Conservation (phyloP, 1,140 invertebrate species). For the Hycleus cichorii region DNA sequence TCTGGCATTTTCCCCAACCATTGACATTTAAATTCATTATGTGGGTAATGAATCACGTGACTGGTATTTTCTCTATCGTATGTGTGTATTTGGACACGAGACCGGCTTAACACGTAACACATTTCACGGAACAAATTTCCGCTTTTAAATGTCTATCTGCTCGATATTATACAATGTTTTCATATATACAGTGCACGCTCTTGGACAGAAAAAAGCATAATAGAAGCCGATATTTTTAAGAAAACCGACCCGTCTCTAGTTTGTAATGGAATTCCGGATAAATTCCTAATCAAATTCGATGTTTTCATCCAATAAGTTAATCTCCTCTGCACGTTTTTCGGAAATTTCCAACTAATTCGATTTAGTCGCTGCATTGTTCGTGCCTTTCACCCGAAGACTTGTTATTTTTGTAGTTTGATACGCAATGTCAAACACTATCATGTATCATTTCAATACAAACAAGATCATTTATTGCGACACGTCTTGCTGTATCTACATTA, state of each 20-base stretch:
- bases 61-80: too few relatives aligned
- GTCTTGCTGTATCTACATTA: conserved; percentile 26
- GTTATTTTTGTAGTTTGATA: conserved; percentile 14
- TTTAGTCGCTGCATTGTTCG: not conserved
- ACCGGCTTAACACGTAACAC: conserved; percentile 1
- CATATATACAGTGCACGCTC: not conserved
- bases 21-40: too few relatives aligned
- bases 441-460: conserved; percentile 32
- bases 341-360: not conserved
- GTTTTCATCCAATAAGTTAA: too few relatives aligned
- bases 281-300: too few relatives aligned
- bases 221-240: too few relatives aligned
- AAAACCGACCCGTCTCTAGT: too few relatives aligned
- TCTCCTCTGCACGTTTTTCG: not conserved
- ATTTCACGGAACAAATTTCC: conserved; percentile 16
- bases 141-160: conserved; percentile 14
- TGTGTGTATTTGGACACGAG: too few relatives aligned
- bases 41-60: too few relatives aligned
- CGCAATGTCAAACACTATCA: conserved; percentile 20
- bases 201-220: too few relatives aligned
- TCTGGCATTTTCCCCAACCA: too few relatives aligned
- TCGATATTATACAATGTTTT: not conserved
- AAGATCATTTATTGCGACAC: conserved; percentile 31
- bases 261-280: too few relatives aligned
- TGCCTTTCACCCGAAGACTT: not conserved